Percentiles rank a stretch among this genome's conserved stretches.
phyloP scores from a whole-genome alignment of 2,888 invertebrate species.

The Brachylomia viminalis region DNA sequence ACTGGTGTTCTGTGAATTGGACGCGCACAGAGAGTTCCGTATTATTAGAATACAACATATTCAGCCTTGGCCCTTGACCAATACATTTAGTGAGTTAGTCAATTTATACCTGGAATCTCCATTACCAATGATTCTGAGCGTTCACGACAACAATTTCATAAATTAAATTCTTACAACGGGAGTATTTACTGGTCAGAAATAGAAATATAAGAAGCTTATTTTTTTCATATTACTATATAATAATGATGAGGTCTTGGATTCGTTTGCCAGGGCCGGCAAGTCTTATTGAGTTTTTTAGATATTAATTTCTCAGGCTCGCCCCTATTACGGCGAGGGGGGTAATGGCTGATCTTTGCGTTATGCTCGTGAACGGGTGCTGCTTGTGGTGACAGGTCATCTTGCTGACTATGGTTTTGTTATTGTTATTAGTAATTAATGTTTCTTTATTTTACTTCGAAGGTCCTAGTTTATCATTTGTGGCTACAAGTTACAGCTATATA shows the following conservation, averaged over 20 bases:
- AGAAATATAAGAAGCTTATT: no score
- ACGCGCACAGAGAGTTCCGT: not conserved
- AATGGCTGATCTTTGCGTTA: no score
- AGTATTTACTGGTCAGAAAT: not conserved
- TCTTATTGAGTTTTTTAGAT: not conserved
- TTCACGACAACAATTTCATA: not conserved
- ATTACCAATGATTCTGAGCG: not conserved
- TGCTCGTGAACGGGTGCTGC: no score
- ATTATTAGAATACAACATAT: not conserved
- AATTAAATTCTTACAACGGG: not conserved
- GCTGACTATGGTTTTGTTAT: no score
- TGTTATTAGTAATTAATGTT: no score
- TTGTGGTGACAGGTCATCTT: no score
- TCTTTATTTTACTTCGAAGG: no score
- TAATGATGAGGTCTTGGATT: not conserved
- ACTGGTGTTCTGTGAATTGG: not conserved
- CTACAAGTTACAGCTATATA: no score
- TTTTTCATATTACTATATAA: not conserved
- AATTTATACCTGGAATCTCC: not conserved
- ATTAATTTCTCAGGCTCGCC: not conserved
- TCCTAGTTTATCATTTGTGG: no score
- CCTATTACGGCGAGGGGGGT: no score
- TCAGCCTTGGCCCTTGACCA: not conserved
- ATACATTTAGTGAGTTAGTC: not conserved
- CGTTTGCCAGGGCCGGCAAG: no score